Percentiles rank a stretch among this genome's conserved stretches.
These are phyloP conservation scores for Sturnira hondurensis DNA, from an alignment of 2,113 vertebrate species.

Conservation along the genomic window DNA sequence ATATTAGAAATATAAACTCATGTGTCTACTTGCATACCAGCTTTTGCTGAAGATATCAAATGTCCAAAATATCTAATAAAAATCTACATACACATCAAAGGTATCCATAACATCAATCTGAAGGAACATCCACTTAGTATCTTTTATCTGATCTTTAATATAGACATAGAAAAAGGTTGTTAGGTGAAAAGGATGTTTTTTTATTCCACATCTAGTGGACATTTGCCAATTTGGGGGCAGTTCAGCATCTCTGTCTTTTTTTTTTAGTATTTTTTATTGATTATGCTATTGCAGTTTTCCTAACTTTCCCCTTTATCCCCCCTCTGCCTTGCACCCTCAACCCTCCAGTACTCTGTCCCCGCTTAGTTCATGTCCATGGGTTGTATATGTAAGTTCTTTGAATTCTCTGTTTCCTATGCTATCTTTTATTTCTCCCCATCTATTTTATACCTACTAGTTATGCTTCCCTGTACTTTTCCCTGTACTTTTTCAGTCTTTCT, in stretches of 20 bases:
- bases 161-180: not conserved
- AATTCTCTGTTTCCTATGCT: no score
- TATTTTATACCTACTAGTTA: no score
- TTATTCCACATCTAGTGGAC: not conserved
- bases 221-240: not conserved
- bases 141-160: not conserved
- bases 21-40: not conserved
- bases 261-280: no score
- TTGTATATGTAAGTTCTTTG: no score
- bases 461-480: no score
- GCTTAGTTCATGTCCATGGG: no score
- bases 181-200: not conserved
- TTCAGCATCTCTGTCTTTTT: not conserved
- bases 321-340: no score
- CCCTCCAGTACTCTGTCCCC: no score
- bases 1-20: not conserved
- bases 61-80: not conserved
- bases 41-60: not conserved
- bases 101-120: not conserved
- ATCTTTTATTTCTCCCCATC: no score
- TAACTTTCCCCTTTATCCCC: no score
- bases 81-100: not conserved
- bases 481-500: not conserved
- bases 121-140: not conserved
- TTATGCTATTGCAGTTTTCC: no score